phyloP scores from a whole-genome alignment of 2,113 vertebrate genomes.

The Otis tarda region DNA sequence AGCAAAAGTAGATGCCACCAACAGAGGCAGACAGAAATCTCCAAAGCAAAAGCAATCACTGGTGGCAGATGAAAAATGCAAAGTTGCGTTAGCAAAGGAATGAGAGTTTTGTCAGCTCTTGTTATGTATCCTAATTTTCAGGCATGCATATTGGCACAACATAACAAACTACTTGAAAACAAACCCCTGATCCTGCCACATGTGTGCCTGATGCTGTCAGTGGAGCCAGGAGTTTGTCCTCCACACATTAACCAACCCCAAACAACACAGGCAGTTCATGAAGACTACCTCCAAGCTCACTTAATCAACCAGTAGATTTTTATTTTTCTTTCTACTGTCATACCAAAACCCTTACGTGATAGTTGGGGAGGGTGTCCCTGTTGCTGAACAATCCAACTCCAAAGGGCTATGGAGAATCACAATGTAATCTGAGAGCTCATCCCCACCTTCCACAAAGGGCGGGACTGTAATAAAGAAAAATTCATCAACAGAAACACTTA shows the following conservation, averaged over 20 bases:
- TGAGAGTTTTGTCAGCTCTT: neutral
- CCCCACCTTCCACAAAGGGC: conserved; percentile 83
- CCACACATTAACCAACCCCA: neutral
- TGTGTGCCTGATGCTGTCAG: neutral
- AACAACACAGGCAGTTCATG: neutral
- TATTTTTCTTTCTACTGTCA: neutral
- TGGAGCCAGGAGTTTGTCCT: neutral
- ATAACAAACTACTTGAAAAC: neutral
- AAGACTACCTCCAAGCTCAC: neutral
- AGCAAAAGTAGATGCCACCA: neutral
- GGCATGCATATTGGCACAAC: neutral
- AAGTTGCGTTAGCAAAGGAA: neutral
- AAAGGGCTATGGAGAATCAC: conserved; percentile 83
- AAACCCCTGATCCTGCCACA: neutral
- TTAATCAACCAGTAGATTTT: neutral
- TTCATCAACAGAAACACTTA: neutral
- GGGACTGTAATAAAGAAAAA: conserved; percentile 79
- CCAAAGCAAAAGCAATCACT: neutral
- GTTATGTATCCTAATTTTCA: neutral
- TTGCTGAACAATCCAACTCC: conserved; percentile 87
- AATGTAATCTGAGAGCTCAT: conserved; percentile 78
- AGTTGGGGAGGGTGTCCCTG: conserved; percentile 83
- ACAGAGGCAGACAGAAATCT: neutral
- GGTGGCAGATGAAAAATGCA: neutral
- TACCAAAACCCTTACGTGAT: conserved; percentile 82